A percentile compares a stretch with the other conserved stretches of the same genome.
These are phyloP conservation scores for Calliphora vomitoria DNA, from an alignment of 2,888 invertebrate species.

Conservation along the genomic window DNA sequence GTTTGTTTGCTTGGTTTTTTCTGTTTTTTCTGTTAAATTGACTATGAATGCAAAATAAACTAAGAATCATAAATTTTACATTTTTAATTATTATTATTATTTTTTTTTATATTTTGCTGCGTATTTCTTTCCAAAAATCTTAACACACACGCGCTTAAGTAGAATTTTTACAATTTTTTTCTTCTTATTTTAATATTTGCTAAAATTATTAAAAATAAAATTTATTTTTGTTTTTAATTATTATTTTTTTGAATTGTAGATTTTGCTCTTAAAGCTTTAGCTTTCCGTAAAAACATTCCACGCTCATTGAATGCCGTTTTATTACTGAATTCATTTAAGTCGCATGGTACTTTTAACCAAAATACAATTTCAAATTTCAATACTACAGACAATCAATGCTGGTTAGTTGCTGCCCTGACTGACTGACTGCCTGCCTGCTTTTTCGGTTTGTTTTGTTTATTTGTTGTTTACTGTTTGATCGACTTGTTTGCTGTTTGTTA, in stretches of 20 bases:
- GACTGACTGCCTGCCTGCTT: background rate
- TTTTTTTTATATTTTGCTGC: background rate
- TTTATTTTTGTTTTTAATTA: background rate
- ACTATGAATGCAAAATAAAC: conserved; percentile 10
- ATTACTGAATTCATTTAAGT: conserved; percentile 79
- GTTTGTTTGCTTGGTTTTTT: conserved; percentile 48
- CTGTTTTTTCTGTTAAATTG: conserved; percentile 24
- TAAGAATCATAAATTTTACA: conserved; percentile 54
- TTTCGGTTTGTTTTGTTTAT: conserved; percentile 39
- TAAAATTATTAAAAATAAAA: background rate
- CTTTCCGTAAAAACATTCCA: conserved; percentile 75
- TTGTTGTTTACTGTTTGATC: conserved; percentile 44
- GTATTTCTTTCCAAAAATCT: background rate
- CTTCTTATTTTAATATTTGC: background rate
- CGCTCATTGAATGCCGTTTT: conserved; percentile 82
- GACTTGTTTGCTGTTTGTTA: conserved; percentile 24
- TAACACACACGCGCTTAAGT: conserved; percentile 29
- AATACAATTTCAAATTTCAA: conserved; percentile 17
- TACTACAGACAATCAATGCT: conserved; percentile 36
- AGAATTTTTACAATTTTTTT: conserved; percentile 5
- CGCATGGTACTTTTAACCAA: conserved; percentile 63
- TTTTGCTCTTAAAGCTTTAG: conserved; percentile 49
- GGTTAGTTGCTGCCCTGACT: conserved; percentile 45
- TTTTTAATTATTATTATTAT: conserved; percentile 30
- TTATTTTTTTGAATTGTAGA: background rate